Percentiles rank a stretch among this genome's conserved stretches.
Evolutionary conservation across 2,888 invertebrate genomes (phyloP).

Genomic region (Cheilosia grossa): DNA sequence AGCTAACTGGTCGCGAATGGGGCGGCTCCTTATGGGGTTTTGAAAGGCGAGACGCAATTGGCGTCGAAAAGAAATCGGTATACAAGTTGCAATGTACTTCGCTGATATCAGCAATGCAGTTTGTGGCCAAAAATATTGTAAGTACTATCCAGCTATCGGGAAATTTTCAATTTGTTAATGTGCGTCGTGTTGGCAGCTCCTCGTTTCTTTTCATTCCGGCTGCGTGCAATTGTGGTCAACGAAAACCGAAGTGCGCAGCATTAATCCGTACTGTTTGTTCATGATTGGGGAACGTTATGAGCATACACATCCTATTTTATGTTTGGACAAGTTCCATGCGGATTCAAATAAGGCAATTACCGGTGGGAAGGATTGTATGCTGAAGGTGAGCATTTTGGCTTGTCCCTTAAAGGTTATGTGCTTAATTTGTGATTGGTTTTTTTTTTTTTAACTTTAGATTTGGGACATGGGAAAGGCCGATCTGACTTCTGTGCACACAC

Average conservation of each 20-base stretch:
- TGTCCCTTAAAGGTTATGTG: not conserved
- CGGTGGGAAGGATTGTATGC: slow-evolving; percentile 79
- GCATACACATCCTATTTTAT: slow-evolving; percentile 80
- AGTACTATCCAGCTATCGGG: slow-evolving; percentile 46
- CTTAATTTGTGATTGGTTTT: not conserved
- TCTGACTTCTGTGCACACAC: slow-evolving; percentile 76
- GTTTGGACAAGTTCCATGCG: slow-evolving; percentile 78
- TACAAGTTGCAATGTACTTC: slow-evolving; percentile 79
- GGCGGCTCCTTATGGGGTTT: slow-evolving; percentile 81
- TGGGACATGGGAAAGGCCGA: slow-evolving; percentile 82
- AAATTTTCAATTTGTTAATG: not conserved
- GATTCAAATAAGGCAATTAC: slow-evolving; percentile 78
- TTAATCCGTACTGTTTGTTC: slow-evolving; percentile 79
- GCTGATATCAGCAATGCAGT: slow-evolving; percentile 79
- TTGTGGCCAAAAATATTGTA: slow-evolving; percentile 79
- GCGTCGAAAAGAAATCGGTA: slow-evolving; percentile 75
- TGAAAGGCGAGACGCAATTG: slow-evolving; percentile 75
- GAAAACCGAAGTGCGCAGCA: slow-evolving; percentile 78
- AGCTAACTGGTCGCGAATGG: slow-evolving; percentile 80
- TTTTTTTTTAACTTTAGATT: slow-evolving; percentile 75
- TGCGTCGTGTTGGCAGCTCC: slow-evolving; percentile 73
- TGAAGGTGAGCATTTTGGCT: slow-evolving; percentile 77
- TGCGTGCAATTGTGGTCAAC: slow-evolving; percentile 82
- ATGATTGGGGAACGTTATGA: slow-evolving; percentile 79
- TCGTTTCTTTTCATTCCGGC: slow-evolving; percentile 79